phyloP scores from a whole-genome alignment of 2,113 vertebrate genomes.

The Ahaetulla prasina region DNA sequence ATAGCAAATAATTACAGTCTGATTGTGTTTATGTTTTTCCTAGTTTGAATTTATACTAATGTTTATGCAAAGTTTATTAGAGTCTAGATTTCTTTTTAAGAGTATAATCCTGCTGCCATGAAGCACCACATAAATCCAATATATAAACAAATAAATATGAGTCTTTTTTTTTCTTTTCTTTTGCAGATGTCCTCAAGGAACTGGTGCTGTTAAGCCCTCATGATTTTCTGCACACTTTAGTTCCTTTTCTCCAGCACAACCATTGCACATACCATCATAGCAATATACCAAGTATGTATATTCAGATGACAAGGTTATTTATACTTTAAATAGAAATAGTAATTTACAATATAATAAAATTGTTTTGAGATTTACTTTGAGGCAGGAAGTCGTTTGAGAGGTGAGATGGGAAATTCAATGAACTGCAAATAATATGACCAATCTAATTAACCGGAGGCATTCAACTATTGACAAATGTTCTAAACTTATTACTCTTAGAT shows the following conservation, averaged over 20 bases:
- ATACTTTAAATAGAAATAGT: not conserved
- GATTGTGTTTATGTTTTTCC: not conserved
- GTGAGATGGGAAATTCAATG: not conserved
- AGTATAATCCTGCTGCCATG: too few species aligned
- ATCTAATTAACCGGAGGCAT: not conserved
- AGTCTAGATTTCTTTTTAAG: not conserved
- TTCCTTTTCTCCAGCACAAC: constrained; percentile 98
- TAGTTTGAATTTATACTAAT: not conserved
- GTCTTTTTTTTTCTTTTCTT: constrained; percentile 42
- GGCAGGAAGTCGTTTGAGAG: not conserved
- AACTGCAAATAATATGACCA: not conserved
- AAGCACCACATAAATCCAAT: not conserved
- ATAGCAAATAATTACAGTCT: not conserved
- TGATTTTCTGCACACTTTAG: constrained; percentile 98
- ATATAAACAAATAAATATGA: constrained; percentile 10
- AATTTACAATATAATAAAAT: not conserved
- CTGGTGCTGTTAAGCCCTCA: constrained; percentile 97
- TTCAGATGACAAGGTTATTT: not conserved
- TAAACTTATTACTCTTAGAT: not conserved
- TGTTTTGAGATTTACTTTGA: not conserved
- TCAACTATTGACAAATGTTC: not conserved
- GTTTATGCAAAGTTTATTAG: not conserved
- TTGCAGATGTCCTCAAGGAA: constrained; percentile 95
- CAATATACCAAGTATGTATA: constrained; percentile 94
- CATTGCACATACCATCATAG: constrained; percentile 99